Base-by-base conservation (phyloP, 1,140 invertebrate genomes). In the Drosophila sechellia region DNA sequence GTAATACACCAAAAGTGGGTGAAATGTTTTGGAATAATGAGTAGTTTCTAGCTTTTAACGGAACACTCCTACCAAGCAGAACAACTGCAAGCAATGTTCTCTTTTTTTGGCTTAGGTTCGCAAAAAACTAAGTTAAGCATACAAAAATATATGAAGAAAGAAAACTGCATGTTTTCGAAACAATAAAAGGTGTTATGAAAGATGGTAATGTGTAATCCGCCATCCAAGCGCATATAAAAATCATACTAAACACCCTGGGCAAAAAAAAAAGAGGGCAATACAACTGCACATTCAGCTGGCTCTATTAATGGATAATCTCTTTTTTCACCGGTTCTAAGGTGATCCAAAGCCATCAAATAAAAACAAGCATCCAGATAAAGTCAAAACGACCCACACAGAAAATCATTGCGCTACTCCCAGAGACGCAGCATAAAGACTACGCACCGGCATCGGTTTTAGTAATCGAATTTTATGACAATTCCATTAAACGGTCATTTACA, bases 381-480 rank as follows among this genome's bases (percentile, higher is more conserved):
- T 27, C 17, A 25, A 20, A 43, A 27, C 39, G n/a, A 35, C 66
- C 63, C 66, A 70, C 63, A 66, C 55, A 22, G 37, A 35, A 50
- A 65, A 52, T 43, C 35, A 42, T 68, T 34, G 46, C 5, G 42
- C 42, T 46, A 20, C 35, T 27, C 60, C 60, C 37, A 20, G 22
- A 6, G 34, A 10, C 25, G 22, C 54, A 43, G 4, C 39, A 39
- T 12, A 13, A 17, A 45, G 34, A 43, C 27, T 64, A 68, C 46
- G 63, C 65, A 69, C 46, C 25, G 66, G 63, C 65, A 69, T 54
- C 25, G 66, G 40, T 20, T 68, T 68, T 13, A 22, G 63, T 69
- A 70, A 70, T 70, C 66, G 66, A 69, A 69, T 70, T 70, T 57
- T 70, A 70, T 70, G 68, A 70, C 68, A 70, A 70, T 70, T 70